Evolutionary conservation across 2,797 vertebrate genomes (phyloP), one percentile per base, ranked within the genome.

Genomic region (Dendrocincla fuliginosa): DNA sequence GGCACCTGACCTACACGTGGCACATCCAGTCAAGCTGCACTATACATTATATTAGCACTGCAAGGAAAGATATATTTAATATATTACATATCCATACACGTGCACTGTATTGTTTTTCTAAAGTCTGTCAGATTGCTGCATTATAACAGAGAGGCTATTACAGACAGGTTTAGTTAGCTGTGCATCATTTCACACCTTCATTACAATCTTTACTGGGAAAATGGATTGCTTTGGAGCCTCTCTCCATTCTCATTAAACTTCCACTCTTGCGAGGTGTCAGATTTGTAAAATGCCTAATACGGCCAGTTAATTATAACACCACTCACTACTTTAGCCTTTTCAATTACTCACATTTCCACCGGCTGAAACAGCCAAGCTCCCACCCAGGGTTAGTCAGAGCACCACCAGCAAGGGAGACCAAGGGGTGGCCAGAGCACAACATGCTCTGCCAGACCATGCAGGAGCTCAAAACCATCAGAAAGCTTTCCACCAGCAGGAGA

Each of bases 161-260:
- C 77, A 93, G 86, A 77, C 90, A 93, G 91, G 85, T 95, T 75
- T 89, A 89, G 79, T 30, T 86, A 95, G 95, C 93, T 86, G 89
- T 59, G 57, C 84, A 91, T 89, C 85, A 97, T 97, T 97, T 97
- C 84, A 94, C 88, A 86, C 74, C 69, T 96, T 97, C 92, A 77
- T 96, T 96, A 77, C 81, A 81, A 89, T 96, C 93, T 95, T 93
- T 77, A 93, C 94, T 13, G 5, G 76, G 89, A 94, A 97, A 97
- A 97, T 90, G 88, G 95, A 97, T 97, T 96, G 88, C 92, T 97
- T 97, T 83, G 12, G n/a, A 94, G 84, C 85, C 37, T 71, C 94
- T 95, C 93, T 96, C 86, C 85, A 64, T 95, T 94, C 92, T 93
- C 94, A 97, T 97, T 95, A 97, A 96, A 95, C 71, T 95, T 96